Evolutionary conservation across 2,888 invertebrate genomes (phyloP).

Genomic region (Sesia bembeciformis): DNA sequence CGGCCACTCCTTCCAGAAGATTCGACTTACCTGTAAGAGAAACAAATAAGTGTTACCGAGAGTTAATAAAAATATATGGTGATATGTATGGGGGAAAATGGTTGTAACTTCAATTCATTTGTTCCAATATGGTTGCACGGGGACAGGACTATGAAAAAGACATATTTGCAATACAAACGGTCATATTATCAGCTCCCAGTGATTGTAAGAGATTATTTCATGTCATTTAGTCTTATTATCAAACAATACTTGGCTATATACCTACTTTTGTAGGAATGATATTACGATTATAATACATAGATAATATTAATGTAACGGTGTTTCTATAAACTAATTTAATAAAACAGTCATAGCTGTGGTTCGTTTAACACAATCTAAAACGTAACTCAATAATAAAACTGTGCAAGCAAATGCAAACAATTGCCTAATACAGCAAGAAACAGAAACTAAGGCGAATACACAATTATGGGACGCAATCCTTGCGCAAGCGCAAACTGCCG

Average conservation of each 20-base stretch:
- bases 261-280: no score
- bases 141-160: no score
- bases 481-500: conserved; percentile 25
- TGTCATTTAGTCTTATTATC: no score
- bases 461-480: conserved; percentile 17
- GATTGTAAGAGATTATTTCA: no score
- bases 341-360: conserved; percentile 11
- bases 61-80: background rate
- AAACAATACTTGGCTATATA: no score
- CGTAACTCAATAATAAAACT: conserved; percentile 16
- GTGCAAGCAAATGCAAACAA: conserved; percentile 20
- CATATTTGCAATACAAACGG: no score
- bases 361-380: conserved; percentile 6
- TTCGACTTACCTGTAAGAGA: conserved; percentile 6
- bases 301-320: background rate
- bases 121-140: no score
- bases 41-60: background rate
- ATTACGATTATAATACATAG: no score
- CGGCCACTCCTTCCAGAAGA: conserved; percentile 17
- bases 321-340: conserved; percentile 15
- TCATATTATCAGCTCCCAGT: no score
- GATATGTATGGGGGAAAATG: no score
- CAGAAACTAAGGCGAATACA: conserved; percentile 17
- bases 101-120: no score
- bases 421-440: conserved; percentile 27